phyloP scores from a whole-genome alignment of 1,140 invertebrate genomes.

The Drosophila sechellia region DNA sequence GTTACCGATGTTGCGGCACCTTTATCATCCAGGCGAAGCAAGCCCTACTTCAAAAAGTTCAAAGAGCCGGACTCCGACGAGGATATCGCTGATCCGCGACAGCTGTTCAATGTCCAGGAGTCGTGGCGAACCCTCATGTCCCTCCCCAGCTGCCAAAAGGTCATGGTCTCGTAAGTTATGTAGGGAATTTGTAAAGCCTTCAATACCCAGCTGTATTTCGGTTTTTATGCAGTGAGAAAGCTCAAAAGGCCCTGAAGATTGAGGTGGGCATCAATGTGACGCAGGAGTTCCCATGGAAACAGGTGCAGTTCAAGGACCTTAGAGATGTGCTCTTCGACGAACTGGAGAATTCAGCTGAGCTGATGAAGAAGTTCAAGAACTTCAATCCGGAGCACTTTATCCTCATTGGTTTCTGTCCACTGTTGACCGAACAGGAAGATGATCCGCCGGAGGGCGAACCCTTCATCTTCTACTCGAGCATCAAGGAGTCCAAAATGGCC shows the following conservation, averaged over 20 bases:
- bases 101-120: slow-evolving; percentile 61
- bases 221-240: slow-evolving; percentile 23
- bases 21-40: neutral
- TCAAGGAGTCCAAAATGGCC: slow-evolving; percentile 84
- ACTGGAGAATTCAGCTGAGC: slow-evolving; percentile 82
- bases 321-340: slow-evolving; percentile 86
- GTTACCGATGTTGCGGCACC: neutral
- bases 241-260: slow-evolving; percentile 85
- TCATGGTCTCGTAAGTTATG: slow-evolving; percentile 74
- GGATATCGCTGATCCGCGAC: slow-evolving; percentile 38
- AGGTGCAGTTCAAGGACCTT: slow-evolving; percentile 87
- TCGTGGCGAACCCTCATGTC: slow-evolving; percentile 69
- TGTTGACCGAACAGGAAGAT: slow-evolving; percentile 86
- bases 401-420: slow-evolving; percentile 89
- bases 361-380: slow-evolving; percentile 85
- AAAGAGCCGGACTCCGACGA: slow-evolving; percentile 63
- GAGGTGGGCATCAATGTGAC: slow-evolving; percentile 87
- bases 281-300: slow-evolving; percentile 90
- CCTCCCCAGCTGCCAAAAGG: slow-evolving; percentile 62
- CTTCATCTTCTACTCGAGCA: slow-evolving; percentile 86
- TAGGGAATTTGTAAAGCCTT: fast-evolving
- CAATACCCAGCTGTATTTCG: too few species aligned
- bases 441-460: slow-evolving; percentile 87
- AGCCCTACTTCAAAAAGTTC: slow-evolving; percentile 64
- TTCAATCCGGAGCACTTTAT: slow-evolving; percentile 86